phyloP scores from a whole-genome alignment of 2,888 invertebrate genomes.

The Latrodectus hesperus region DNA sequence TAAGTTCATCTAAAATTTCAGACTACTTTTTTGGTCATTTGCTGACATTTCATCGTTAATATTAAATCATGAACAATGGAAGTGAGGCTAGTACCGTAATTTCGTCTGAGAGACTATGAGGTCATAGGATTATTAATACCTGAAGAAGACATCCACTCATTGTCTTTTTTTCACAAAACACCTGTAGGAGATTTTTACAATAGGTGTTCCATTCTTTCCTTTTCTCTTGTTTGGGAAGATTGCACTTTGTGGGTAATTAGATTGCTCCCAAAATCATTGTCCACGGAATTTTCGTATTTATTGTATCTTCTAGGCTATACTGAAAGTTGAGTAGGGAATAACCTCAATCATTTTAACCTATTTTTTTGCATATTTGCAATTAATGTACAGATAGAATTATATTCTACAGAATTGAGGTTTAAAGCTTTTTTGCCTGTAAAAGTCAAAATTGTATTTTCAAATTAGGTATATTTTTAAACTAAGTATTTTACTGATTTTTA shows the following conservation, averaged over 20 bases:
- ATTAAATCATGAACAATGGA: conserved; percentile 13
- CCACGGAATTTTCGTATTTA: not conserved
- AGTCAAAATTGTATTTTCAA: no score
- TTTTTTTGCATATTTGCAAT: not conserved
- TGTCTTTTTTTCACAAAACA: conserved; percentile 12
- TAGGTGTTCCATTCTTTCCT: conserved; percentile 15
- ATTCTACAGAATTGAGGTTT: no score
- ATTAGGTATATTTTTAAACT: no score
- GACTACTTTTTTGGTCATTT: not conserved
- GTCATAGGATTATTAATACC: conserved; percentile 7
- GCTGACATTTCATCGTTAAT: not conserved
- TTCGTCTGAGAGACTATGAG: conserved; percentile 15
- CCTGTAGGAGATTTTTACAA: not conserved
- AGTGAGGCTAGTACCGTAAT: not conserved
- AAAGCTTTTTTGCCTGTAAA: no score
- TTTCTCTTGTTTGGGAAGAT: not conserved
- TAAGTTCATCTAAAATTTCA: not conserved
- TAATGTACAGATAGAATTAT: no score
- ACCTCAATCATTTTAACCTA: not conserved
- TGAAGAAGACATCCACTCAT: conserved; percentile 22
- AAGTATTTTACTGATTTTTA: no score
- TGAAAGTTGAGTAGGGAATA: not conserved
- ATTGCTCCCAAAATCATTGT: not conserved
- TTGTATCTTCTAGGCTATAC: not conserved
- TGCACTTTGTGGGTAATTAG: not conserved